phyloP scores from a whole-genome alignment of 2,797 vertebrate genomes.

The Schizopygopsis pylzovi region DNA sequence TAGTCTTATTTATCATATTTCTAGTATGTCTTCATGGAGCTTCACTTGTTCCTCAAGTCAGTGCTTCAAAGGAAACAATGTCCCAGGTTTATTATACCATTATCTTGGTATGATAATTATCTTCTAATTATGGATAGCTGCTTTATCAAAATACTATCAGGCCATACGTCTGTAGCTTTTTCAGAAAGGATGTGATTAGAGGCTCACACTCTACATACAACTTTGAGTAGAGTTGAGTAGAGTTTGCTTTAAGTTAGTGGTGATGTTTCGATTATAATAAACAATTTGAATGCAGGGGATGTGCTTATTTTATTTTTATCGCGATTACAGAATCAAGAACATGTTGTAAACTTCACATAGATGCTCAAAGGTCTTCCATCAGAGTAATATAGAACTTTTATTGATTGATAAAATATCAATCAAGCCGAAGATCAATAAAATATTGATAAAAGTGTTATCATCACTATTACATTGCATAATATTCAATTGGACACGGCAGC shows the following conservation, averaged over 20 bases:
- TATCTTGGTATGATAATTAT: conserved; percentile 5
- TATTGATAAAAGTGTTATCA: neutral
- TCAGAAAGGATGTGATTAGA: conserved; percentile 5
- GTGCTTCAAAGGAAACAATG: neutral
- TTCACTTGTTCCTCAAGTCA: neutral
- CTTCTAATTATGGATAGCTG: neutral
- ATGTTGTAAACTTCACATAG: neutral
- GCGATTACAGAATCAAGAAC: neutral
- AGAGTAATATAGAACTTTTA: conserved; percentile 10
- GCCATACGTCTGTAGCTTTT: neutral
- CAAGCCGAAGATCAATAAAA: neutral
- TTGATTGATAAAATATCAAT: neutral
- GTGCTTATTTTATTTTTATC: neutral
- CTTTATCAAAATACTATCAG: conserved; percentile 2
- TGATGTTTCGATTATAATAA: neutral
- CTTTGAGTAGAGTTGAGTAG: neutral
- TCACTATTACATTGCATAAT: neutral
- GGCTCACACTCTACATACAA: neutral
- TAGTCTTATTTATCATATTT: neutral
- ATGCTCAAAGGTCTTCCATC: neutral
- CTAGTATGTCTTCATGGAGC: neutral
- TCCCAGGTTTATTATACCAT: conserved; percentile 3
- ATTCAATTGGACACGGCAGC: neutral
- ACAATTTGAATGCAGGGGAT: neutral
- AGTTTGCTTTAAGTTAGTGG: neutral